These are phyloP conservation scores for Calidris pugnax DNA, from an alignment of 2,113 vertebrate species.

Conservation along the genomic window DNA sequence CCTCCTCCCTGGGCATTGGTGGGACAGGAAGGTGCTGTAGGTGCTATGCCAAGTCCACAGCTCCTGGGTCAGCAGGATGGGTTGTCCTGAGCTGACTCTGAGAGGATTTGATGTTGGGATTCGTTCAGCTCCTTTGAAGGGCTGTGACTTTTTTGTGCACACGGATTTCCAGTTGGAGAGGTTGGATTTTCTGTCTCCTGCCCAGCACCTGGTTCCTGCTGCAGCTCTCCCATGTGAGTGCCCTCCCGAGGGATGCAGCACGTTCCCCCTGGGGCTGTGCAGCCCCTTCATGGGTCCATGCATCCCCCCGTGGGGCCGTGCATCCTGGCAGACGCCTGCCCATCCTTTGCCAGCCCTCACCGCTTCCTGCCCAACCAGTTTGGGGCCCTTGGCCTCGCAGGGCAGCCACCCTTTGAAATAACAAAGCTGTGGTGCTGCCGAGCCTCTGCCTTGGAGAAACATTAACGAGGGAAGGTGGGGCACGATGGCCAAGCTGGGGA, in stretches of 20 bases:
- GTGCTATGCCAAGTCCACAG: neutral
- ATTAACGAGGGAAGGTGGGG: neutral
- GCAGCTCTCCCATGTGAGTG: neutral
- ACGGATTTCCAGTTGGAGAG: neutral
- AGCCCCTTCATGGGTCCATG: neutral
- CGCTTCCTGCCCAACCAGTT: slow-evolving; percentile 59
- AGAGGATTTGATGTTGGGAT: neutral
- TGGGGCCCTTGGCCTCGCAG: neutral
- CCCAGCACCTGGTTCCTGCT: neutral
- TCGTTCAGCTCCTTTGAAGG: neutral
- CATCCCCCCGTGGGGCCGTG: neutral
- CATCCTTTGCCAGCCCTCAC: neutral
- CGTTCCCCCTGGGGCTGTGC: neutral
- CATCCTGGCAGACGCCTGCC: neutral
- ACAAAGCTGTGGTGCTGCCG: neutral
- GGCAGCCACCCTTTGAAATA: slow-evolving; percentile 47
- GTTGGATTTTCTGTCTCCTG: neutral
- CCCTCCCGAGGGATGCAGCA: neutral
- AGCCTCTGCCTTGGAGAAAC: slow-evolving; percentile 22
- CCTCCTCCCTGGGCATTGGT: neutral
- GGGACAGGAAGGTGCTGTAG: neutral
- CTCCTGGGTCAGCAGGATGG: neutral
- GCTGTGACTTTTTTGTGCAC: neutral
- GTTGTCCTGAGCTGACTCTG: neutral
- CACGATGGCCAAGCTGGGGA: neutral